A percentile compares a stretch with the other conserved stretches of the same genome.
phyloP scores from a whole-genome alignment of 2,797 vertebrate species.

The Hemitrygon akajei region DNA sequence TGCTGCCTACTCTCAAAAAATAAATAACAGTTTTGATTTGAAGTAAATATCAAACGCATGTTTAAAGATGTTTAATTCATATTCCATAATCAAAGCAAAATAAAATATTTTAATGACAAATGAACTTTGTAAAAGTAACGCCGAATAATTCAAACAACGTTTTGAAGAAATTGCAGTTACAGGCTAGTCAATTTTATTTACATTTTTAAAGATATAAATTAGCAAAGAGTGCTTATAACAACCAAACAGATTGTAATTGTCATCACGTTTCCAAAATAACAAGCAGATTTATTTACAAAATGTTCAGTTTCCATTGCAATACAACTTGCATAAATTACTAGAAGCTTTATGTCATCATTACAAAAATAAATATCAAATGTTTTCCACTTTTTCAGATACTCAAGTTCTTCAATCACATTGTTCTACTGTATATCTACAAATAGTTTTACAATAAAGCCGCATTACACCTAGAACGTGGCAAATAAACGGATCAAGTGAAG shows the following conservation, averaged over 20 bases:
- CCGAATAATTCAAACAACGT: conserved; percentile 35
- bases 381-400: conserved; percentile 85
- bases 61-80: conserved; percentile 36
- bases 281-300: conserved; percentile 96
- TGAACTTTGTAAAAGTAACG: background rate
- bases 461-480: conserved; percentile 85
- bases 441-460: conserved; percentile 75
- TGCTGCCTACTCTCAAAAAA: background rate
- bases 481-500: conserved; percentile 79
- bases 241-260: conserved; percentile 79
- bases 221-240: conserved; percentile 93
- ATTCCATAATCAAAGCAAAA: conserved; percentile 22
- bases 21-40: background rate
- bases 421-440: conserved; percentile 77
- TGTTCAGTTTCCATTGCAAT: conserved; percentile 90
- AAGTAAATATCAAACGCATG: conserved; percentile 36
- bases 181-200: conserved; percentile 84
- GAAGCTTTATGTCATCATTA: conserved; percentile 87
- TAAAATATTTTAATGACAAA: conserved; percentile 32
- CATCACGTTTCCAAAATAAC: conserved; percentile 88
- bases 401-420: conserved; percentile 74
- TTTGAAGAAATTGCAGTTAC: conserved; percentile 32
- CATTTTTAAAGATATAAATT: conserved; percentile 97
- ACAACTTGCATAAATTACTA: conserved; percentile 99
- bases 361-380: conserved; percentile 99